Conservation (phyloP, 2,797 vertebrate species). For the Capromys pilorides region DNA sequence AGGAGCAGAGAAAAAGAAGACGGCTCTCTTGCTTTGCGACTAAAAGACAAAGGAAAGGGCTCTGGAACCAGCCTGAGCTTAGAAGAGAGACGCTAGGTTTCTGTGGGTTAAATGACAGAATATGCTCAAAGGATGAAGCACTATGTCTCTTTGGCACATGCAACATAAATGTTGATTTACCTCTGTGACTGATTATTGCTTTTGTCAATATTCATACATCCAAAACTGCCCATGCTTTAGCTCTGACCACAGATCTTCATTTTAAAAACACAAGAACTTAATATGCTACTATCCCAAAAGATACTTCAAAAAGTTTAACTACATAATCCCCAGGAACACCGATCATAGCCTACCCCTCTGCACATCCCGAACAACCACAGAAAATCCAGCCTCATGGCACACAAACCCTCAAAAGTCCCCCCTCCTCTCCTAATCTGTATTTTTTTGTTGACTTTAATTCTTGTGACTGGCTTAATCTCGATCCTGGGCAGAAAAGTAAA, state of each 20-base stretch:
- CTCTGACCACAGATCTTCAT: background rate
- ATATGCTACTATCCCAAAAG: background rate
- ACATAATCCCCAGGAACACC: background rate
- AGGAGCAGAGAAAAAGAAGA: background rate
- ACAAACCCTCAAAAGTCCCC: background rate
- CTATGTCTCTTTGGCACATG: background rate
- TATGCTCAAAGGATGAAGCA: background rate
- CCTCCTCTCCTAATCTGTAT: background rate
- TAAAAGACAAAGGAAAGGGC: background rate
- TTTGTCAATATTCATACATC: background rate
- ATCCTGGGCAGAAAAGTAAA: background rate
- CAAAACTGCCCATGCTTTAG: background rate
- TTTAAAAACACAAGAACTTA: background rate
- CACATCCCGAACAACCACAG: background rate
- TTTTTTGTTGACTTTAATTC: constrained; percentile 16
- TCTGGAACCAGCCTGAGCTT: background rate
- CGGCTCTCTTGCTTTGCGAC: fast-evolving
- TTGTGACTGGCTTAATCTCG: background rate
- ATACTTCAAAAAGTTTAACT: background rate
- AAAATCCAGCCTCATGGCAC: background rate
- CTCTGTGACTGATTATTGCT: background rate
- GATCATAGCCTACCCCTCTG: background rate
- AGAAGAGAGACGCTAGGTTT: background rate
- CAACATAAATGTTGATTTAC: background rate
- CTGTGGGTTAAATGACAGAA: background rate